Base-by-base conservation (phyloP, 2,888 invertebrate species). In the Calameuta idolon region DNA sequence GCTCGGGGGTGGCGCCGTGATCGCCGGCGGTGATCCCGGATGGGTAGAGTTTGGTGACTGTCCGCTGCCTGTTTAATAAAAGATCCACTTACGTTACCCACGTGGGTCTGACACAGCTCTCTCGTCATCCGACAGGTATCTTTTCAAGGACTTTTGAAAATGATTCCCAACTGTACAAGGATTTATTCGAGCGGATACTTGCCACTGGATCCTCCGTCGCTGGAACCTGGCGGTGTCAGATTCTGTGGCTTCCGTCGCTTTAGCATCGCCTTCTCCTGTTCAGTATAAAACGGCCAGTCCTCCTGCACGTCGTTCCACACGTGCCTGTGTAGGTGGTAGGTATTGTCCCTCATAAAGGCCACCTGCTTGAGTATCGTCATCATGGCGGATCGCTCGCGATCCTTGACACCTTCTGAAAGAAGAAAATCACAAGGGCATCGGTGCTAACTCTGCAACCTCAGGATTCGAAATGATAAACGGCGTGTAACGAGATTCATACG, bases 291-390 rank as follows among this genome's bases (percentile, higher is more conserved):
- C 81, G 97, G 97, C 98, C 98, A 98, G 90, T 97, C 96, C 89
- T 97, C 97, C 87, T 97, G 96, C 84, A 98, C 97, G 91, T 98
- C 98, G 91, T 96, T 97, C 97, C 98, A 98, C 89, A 96, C 94
- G 89, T 96, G 95, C 89, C 96, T 95, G 87, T 96, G 95, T 91
- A 98, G 94, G 90, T 96, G 95, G 93, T 96, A 98, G 90, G 96
- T 95, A 93, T 98, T 98, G 92, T 98, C 97, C 92, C 96, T 96
- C 93, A 97, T 93, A 84, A 93, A 93, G 86, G 97, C 95, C 86
- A 98, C 95, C 91, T 96, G 95, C 88, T 95, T 95, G 89, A 98
- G 93, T 86, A 97, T 95, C 89, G 94, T 94, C 91, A 94, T 95
- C 90, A 98, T 94, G 86, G 94, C 93, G 90, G 94, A 94, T 89